Base-by-base conservation (phyloP, 2,113 vertebrate species). In the Upupa epops region DNA sequence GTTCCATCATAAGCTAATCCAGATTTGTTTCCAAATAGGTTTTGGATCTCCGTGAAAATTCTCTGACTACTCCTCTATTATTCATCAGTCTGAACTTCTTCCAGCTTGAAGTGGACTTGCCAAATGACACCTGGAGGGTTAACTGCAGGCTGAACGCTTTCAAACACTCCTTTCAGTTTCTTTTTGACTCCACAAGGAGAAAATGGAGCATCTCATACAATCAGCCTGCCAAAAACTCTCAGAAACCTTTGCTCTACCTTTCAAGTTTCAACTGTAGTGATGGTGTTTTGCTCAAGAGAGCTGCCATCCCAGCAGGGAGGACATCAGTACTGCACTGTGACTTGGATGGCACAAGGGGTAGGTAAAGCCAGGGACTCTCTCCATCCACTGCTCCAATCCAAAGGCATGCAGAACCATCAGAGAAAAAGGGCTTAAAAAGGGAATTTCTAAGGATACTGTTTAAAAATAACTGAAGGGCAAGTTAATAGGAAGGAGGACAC, bases 31-130 rank as follows among this genome's bases (percentile, higher is more conserved):
- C 66, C 64, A 60, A 73, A 28, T 24, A 99, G 98, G 95, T 98
- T 1, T 78, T 99, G 59, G 98, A 98, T 92, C 96, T 99, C 94
- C 98, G 98, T 91, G 97, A 91, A 95, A 99, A 99, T 72, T 87
- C 95, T 54, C 77, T 99, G 96, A 97, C 95, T 83, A 95, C 86
- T 31, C 58, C 98, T 60, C 92, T 98, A 31, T 96, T 95, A 61
- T 61, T 97, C 88, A 68, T 98, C 46, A 97, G 96, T 31, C 74
- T 98, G 45, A 96, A 96, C 72, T 94, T 96, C 69, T 95, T 98
- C 54, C 97, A 90, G 13, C 76, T 96, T 13, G 82, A 98, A 64
- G 96, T 98, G 26, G 81, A 90, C 78, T 83, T 98, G 76, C 82
- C 80, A 49, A 94, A 86, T 32, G 98, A 98, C 65, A 94, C 45